These are phyloP conservation scores for Colius striatus DNA, from an alignment of 2,113 vertebrate species.

Conservation along the genomic window DNA sequence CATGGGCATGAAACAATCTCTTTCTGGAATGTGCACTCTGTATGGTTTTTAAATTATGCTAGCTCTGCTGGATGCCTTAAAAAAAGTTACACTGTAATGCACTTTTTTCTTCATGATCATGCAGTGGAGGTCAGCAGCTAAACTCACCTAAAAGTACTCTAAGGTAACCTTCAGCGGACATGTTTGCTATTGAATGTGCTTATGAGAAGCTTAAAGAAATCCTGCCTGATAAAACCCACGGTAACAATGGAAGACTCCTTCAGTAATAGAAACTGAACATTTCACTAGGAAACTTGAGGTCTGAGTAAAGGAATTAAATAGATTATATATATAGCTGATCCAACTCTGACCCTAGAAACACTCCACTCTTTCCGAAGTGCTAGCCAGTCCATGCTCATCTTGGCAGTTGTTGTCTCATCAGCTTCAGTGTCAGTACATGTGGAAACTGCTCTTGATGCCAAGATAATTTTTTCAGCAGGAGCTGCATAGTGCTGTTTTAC, in stretches of 20 bases:
- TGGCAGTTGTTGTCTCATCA: not conserved
- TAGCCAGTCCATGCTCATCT: not conserved
- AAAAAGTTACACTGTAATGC: not conserved
- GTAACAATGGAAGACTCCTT: not conserved
- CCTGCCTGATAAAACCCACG: not conserved
- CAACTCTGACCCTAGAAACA: not conserved
- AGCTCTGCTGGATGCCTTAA: not conserved
- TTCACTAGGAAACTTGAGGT: not conserved
- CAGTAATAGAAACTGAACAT: not conserved
- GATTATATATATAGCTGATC: not conserved
- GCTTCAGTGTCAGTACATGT: not conserved
- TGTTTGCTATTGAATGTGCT: not conserved
- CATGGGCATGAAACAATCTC: not conserved
- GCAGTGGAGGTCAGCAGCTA: not conserved
- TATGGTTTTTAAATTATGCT: not conserved
- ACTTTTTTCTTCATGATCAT: not conserved
- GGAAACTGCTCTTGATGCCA: conserved; percentile 39
- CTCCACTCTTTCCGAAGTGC: not conserved
- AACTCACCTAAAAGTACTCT: not conserved
- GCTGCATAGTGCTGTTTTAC: conserved; percentile 13
- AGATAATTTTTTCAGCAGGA: conserved; percentile 32
- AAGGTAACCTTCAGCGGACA: not conserved
- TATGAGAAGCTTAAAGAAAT: not conserved
- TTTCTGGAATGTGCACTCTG: not conserved
- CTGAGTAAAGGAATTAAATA: not conserved